These are phyloP conservation scores for Lordiphosa mommai DNA, from an alignment of 1,140 invertebrate genomes.

Conservation along the genomic window DNA sequence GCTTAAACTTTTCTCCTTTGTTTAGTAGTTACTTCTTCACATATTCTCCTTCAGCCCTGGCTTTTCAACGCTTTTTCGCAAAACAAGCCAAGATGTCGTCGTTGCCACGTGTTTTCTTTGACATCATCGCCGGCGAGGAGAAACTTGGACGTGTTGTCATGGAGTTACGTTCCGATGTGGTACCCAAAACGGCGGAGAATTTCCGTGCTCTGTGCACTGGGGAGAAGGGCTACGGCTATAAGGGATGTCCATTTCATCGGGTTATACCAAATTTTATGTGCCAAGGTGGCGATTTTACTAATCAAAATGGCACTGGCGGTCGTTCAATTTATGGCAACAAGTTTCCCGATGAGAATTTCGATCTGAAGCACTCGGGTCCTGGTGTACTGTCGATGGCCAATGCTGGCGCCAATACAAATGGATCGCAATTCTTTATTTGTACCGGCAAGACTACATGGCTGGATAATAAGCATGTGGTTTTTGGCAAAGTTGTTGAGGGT, in stretches of 20 bases:
- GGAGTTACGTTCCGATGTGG: conserved; percentile 91
- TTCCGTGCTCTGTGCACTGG: conserved; percentile 95
- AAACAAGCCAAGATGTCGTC: conserved; percentile 14
- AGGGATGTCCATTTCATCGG: conserved; percentile 93
- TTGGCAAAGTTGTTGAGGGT: conserved; percentile 95
- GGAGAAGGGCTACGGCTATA: conserved; percentile 95
- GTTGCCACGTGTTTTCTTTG: conserved; percentile 24
- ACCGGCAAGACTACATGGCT: conserved; percentile 96
- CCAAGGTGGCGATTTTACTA: conserved; percentile 96
- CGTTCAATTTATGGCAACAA: conserved; percentile 96
- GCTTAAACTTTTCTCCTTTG: too few species aligned
- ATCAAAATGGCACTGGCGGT: conserved; percentile 95
- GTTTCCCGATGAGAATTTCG: conserved; percentile 97
- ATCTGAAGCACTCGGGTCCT: conserved; percentile 93
- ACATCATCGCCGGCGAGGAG: conserved; percentile 10
- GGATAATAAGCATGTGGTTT: conserved; percentile 97
- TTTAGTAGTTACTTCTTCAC: too few species aligned
- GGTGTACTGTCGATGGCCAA: conserved; percentile 96
- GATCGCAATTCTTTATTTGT: conserved; percentile 97
- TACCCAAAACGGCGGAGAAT: conserved; percentile 95
- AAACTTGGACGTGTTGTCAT: conserved; percentile 54
- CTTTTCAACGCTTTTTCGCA: not conserved
- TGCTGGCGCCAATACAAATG: conserved; percentile 96
- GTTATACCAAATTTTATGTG: conserved; percentile 99
- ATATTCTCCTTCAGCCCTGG: too few species aligned